phyloP scores from a whole-genome alignment of 1,140 invertebrate genomes.

The Plutomurus gul region DNA sequence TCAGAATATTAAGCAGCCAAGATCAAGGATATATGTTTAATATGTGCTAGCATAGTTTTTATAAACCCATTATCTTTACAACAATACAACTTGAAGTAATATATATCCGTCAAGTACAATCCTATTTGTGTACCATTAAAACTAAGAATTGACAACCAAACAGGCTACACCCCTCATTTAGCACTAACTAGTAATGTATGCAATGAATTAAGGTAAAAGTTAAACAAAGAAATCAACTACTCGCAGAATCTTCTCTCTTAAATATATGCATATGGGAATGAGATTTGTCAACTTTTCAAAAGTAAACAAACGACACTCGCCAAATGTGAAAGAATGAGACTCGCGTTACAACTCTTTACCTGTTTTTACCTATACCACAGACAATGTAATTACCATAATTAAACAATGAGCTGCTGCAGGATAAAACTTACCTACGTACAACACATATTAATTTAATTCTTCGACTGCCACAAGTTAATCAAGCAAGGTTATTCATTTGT shows the following conservation, averaged over 20 bases:
- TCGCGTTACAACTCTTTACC: background rate
- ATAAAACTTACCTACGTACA: background rate
- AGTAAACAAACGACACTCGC: too few species aligned
- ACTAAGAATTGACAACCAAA: slow-evolving; percentile 11
- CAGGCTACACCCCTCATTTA: slow-evolving; percentile 15
- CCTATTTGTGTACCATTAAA: background rate
- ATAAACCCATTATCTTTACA: too few species aligned
- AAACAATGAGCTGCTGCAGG: background rate
- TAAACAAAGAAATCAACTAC: too few species aligned
- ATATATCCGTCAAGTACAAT: background rate
- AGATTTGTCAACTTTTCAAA: too few species aligned
- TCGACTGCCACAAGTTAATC: background rate
- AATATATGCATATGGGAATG: too few species aligned
- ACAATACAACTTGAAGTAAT: too few species aligned
- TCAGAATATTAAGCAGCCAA: too few species aligned
- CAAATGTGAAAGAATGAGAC: too few species aligned
- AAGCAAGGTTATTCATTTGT: slow-evolving; percentile 17
- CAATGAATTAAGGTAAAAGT: slow-evolving; percentile 4
- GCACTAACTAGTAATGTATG: background rate
- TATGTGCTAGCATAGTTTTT: too few species aligned
- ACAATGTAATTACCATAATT: slow-evolving; percentile 22
- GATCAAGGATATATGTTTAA: too few species aligned
- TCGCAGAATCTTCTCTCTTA: background rate
- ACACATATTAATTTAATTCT: background rate
- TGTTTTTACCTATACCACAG: background rate